Base-by-base conservation (phyloP, 2,797 vertebrate species). In the Pygocentrus nattereri region DNA sequence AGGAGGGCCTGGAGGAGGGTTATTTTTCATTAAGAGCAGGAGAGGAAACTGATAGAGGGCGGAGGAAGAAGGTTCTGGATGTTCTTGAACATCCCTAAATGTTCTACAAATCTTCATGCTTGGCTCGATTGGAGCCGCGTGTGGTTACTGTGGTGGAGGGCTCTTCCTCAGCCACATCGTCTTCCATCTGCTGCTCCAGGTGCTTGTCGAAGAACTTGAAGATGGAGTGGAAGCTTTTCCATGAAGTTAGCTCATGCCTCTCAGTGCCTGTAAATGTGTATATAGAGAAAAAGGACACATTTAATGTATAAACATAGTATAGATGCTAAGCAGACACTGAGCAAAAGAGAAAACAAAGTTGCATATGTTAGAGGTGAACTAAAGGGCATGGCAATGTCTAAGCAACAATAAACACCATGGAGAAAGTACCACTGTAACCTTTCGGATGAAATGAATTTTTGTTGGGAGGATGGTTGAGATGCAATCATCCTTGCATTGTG, bases 201-300 rank as follows among this genome's bases (percentile, higher is more conserved):
- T 95, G 94, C 61, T 96, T 91, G 0, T 71, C 85, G 89, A 99
- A 98, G 93, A 97, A 99, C 83, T 90, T 94, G 94, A 98, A 98
- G 92, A 99, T 95, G 50, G 98, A 98, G 61, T 93, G 86, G 88
- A 97, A 97, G 90, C 98, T 99, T 91, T 92, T 97, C 97, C 98
- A 99, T 83, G 97, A 97, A 52, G 97, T 98, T 85, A 98, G 89
- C 88, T 98, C 98, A n/a, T 99, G 98, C 23, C 95, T 95, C 87
- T 99, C 97, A 0, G 97, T 99, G 86, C 97, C 97, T 99, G 84
- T 4, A 79, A 84, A 79, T 18, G 56, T 15, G 19, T 5, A 49
- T 19, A 76, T 18, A 62, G 13, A 30, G 59, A 2, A 65, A 30
- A 31, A 19, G 75, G 13, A 82, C 68, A 18, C 15, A 69, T 21